Base-by-base conservation (phyloP, 2,113 vertebrate genomes). In the Oxyruncus cristatus region DNA sequence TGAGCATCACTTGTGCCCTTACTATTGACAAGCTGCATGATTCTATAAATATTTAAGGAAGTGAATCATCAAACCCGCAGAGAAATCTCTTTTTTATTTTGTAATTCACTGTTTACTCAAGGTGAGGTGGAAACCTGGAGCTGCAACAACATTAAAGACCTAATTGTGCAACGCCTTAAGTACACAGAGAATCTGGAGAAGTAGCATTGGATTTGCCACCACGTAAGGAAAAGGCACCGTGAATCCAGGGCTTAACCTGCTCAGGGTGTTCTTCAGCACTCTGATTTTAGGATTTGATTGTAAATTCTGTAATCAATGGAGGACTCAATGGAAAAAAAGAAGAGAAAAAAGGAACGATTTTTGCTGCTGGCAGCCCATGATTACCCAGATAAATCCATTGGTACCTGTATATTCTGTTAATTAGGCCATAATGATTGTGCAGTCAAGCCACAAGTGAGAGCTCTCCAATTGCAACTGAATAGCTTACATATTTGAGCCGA, bases 121-220 rank as follows among this genome's bases (percentile, higher is more conserved):
- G 93, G 81, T 86, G 89, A 93, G 83, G 89, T 67, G 91, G 73
- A 82, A 80, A 91, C 88, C 65, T 70, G 11, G 56, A 88, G 73
- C 61, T 66, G 30, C 49, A 41, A 12, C 37, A 23, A 37, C 0
- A 0, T 3, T 59, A 56, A 62, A 85, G 82, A 41, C 35, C 35
- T 85, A 67, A n/a, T 2, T 72, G 74, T 61, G 50, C 65, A 91
- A 94, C 5, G 1, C 89, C 91, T 87, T 94, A 49, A 53, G 85
- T 39, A 85, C 35, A 78, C 55, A 80, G 65, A 83, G 65, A 59
- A 65, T 49, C 33, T 83, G 88, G 26, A 89, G 71, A 77, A 24
- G 37, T 80, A 79, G 15, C n/a, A 46, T 8, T 66, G 44, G 32
- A 66, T 76, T 92, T 85, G 8, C 42, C 39, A 89, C 24, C 67